A percentile compares a stretch with the other conserved stretches of the same genome.
These are phyloP conservation scores for Zosterops japonicus DNA, from an alignment of 2,113 vertebrate genomes.

Conservation along the genomic window DNA sequence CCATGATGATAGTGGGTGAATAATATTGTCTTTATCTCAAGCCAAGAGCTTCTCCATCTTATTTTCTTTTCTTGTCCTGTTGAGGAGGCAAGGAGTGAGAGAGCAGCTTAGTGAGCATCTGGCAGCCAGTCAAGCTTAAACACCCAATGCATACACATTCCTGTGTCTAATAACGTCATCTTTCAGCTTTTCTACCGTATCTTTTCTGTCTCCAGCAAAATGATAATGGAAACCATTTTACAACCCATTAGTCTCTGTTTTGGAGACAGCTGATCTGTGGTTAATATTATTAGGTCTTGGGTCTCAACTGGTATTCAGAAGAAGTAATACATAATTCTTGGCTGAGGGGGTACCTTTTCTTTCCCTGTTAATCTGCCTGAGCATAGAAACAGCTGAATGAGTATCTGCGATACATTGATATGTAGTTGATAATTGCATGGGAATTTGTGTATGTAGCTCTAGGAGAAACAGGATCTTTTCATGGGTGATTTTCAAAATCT, in stretches of 20 bases:
- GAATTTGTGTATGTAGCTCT: neutral
- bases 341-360: neutral
- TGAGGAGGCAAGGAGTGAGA: neutral
- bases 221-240: neutral
- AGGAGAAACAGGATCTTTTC: neutral
- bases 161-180: neutral
- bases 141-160: neutral
- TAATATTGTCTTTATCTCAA: neutral
- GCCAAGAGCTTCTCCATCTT: neutral
- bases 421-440: neutral
- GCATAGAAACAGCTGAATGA: neutral
- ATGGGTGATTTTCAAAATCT: neutral
- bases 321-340: neutral
- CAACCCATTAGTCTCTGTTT: neutral
- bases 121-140: neutral
- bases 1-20: neutral
- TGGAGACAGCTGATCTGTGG: neutral
- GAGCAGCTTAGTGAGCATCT: neutral
- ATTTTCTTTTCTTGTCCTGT: neutral
- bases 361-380: neutral
- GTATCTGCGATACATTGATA: neutral
- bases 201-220: neutral
- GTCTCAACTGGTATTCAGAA: neutral
- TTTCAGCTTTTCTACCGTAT: neutral
- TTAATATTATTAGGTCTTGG: neutral